Percentiles rank a stretch among this genome's conserved stretches.
phyloP scores from a whole-genome alignment of 2,888 invertebrate genomes.

The Hyalella azteca region DNA sequence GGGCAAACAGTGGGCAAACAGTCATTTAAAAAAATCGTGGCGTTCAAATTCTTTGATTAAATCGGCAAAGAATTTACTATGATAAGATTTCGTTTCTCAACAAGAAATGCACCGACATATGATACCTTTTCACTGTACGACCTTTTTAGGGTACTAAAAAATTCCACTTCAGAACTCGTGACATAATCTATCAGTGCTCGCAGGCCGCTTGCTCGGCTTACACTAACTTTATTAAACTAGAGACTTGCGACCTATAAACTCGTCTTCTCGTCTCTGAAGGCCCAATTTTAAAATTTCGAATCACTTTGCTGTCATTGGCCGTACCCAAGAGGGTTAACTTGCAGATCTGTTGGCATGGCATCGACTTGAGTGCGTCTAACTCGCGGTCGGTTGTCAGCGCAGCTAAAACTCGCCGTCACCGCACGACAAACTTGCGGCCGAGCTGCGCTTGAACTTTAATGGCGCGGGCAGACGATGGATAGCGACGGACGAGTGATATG shows the following conservation, averaged over 20 bases:
- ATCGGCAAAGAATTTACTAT: too few species aligned
- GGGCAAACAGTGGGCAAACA: too few species aligned
- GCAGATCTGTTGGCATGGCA: background rate
- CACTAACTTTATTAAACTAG: background rate
- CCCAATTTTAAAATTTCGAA: background rate
- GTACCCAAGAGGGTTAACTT: background rate
- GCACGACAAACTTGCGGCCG: slow-evolving; percentile 2
- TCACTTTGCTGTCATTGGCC: background rate
- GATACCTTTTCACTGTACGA: too few species aligned
- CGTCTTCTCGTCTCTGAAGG: background rate
- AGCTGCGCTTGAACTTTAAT: slow-evolving; percentile 3
- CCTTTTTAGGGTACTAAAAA: too few species aligned
- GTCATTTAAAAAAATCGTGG: too few species aligned
- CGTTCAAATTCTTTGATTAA: too few species aligned
- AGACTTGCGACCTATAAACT: background rate
- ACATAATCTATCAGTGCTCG: too few species aligned
- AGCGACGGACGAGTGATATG: slow-evolving; percentile 26
- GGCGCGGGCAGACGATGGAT: background rate
- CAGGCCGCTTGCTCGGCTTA: too few species aligned
- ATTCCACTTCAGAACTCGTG: background rate
- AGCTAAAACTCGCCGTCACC: background rate
- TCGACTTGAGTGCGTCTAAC: background rate
- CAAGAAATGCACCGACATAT: too few species aligned
- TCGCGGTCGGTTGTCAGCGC: background rate
- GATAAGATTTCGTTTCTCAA: too few species aligned